These are phyloP conservation scores for Falcunculus frontatus DNA, from an alignment of 2,113 vertebrate genomes.

Conservation along the genomic window DNA sequence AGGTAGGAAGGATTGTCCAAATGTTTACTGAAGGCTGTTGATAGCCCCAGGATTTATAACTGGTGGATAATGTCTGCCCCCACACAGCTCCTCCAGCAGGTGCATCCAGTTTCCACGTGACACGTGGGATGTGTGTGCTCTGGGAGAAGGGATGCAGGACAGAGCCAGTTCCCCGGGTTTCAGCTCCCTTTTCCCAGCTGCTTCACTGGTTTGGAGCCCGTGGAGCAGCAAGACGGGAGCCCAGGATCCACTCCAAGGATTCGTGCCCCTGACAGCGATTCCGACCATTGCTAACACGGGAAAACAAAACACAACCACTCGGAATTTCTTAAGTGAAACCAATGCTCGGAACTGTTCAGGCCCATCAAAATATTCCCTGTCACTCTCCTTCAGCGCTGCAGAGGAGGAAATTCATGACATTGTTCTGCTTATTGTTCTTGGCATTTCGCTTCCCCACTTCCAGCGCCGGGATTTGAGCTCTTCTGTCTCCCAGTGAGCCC, in stretches of 20 bases:
- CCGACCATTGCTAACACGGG: background rate
- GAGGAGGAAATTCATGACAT: background rate
- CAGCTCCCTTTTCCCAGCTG: background rate
- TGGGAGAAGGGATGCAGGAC: background rate
- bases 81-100: slow-evolving; percentile 30
- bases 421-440: slow-evolving; percentile 25
- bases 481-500: background rate
- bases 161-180: background rate
- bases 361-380: background rate
- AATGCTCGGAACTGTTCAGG: background rate
- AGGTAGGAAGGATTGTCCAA: slow-evolving; percentile 62
- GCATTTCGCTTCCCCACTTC: background rate
- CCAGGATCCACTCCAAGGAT: background rate
- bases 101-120: slow-evolving; percentile 1
- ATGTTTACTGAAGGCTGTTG: slow-evolving; percentile 52
- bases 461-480: background rate
- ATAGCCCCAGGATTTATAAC: slow-evolving; percentile 47
- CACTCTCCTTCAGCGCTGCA: background rate
- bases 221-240: background rate
- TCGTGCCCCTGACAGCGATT: background rate
- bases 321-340: background rate
- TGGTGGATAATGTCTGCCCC: background rate
- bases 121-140: background rate
- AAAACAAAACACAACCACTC: background rate
- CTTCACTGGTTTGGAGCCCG: background rate